Evolutionary conservation across 2,797 vertebrate species (phyloP).

Genomic region (Parauchenoglanis punctatus): DNA sequence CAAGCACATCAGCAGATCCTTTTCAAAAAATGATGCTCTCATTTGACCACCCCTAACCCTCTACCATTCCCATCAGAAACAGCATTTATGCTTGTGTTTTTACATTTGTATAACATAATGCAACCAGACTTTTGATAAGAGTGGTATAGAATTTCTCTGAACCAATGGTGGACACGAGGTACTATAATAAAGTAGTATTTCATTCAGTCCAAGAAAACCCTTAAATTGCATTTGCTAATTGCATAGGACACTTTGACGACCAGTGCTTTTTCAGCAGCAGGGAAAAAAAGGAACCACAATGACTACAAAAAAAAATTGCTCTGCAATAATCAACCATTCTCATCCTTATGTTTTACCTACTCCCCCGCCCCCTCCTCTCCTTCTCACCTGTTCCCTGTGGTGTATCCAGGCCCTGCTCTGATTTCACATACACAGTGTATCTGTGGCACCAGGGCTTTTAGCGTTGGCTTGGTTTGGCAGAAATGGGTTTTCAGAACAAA

Average conservation of each 20-base stretch:
- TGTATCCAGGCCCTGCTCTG: slow-evolving; percentile 62
- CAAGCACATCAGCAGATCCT: slow-evolving; percentile 49
- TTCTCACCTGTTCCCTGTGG: slow-evolving; percentile 55
- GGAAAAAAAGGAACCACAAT: neutral
- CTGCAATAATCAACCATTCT: neutral
- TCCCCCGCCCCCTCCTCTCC: slow-evolving; percentile 49
- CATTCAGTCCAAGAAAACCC: neutral
- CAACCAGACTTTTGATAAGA: neutral
- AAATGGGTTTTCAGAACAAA: slow-evolving; percentile 52
- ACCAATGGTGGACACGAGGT: neutral
- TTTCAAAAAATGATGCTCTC: slow-evolving; percentile 58
- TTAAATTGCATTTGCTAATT: neutral
- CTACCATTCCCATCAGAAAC: neutral
- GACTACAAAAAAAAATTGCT: neutral
- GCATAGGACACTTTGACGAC: neutral
- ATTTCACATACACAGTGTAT: slow-evolving; percentile 56
- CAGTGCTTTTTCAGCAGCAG: neutral
- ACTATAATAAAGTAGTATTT: neutral
- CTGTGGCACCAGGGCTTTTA: slow-evolving; percentile 63
- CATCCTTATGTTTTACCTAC: slow-evolving; percentile 19
- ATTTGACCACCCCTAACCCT: slow-evolving; percentile 6
- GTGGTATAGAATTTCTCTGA: neutral
- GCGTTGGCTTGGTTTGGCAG: slow-evolving; percentile 57
- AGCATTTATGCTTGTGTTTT: slow-evolving; percentile 51
- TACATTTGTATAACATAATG: slow-evolving; percentile 51